Evolutionary conservation across 1,140 invertebrate species (phyloP).

Genomic region (Orussus abietinus): DNA sequence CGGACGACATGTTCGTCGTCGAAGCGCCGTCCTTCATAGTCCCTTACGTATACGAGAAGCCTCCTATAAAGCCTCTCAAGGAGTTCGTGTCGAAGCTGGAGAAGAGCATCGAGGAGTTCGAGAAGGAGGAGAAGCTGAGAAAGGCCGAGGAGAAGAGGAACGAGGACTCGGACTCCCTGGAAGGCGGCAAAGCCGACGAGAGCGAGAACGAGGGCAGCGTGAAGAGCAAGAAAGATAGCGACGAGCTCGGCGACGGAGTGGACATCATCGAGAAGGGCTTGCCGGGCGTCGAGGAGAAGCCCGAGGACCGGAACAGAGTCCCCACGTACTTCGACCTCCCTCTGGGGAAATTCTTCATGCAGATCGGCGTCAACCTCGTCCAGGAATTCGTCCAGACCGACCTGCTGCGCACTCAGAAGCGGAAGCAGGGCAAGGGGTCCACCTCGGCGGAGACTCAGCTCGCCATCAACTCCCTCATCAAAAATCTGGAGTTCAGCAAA

Average conservation of each 20-base stretch:
- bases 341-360: conserved; percentile 87
- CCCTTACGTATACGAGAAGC: conserved; percentile 89
- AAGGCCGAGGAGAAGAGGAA: conserved; percentile 26
- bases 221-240: conserved; percentile 19
- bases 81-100: conserved; percentile 69
- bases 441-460: conserved; percentile 67
- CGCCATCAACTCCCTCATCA: conserved; percentile 74
- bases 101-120: conserved; percentile 59
- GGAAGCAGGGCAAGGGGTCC: conserved; percentile 65
- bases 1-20: conserved; percentile 86
- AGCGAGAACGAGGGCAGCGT: conserved; percentile 21
- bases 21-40: conserved; percentile 89
- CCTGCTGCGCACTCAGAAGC: conserved; percentile 80
- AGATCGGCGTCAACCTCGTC: conserved; percentile 86
- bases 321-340: conserved; percentile 77
- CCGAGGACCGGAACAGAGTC: conserved; percentile 43
- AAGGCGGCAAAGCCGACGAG: too few relatives aligned
- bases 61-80: conserved; percentile 72
- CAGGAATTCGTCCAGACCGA: conserved; percentile 92
- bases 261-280: conserved; percentile 22
- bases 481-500: conserved; percentile 82
- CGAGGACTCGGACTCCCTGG: conserved; percentile 43
- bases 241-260: conserved; percentile 12
- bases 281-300: conserved; percentile 41
- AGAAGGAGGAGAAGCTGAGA: conserved; percentile 26